Percentiles rank a stretch among this genome's conserved stretches.
Evolutionary conservation across 2,113 vertebrate genomes (phyloP).

Genomic region (Neolamprologus longior): DNA sequence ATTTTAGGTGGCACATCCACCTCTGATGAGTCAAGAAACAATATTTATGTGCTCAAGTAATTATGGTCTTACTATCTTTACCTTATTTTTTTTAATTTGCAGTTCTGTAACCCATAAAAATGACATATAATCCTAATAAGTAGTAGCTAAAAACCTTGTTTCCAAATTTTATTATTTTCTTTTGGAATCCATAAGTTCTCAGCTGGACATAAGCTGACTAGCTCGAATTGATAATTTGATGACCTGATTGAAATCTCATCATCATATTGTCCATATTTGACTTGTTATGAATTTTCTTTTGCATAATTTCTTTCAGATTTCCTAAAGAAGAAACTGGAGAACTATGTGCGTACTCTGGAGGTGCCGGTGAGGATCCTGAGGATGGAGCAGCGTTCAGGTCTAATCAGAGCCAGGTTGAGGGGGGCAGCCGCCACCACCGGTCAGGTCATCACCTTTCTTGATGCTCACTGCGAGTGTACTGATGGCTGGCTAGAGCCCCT

Average conservation of each 20-base stretch:
- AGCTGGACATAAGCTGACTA: background rate
- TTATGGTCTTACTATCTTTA: background rate
- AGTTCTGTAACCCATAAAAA: background rate
- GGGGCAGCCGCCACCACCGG: conserved; percentile 86
- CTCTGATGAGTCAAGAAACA: background rate
- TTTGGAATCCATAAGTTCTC: background rate
- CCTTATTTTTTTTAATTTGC: background rate
- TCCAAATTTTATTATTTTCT: background rate
- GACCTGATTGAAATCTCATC: background rate
- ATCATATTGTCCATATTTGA: background rate
- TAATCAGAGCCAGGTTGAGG: conserved; percentile 89
- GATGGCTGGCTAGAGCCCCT: conserved; percentile 92
- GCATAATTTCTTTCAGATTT: conserved; percentile 75
- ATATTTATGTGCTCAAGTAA: background rate
- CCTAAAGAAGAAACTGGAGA: conserved; percentile 83
- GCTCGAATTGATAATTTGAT: background rate
- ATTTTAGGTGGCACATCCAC: background rate
- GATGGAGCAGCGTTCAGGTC: conserved; percentile 92
- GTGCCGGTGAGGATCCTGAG: conserved; percentile 83
- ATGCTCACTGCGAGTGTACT: conserved; percentile 96
- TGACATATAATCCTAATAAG: background rate
- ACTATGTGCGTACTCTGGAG: conserved; percentile 78
- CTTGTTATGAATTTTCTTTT: background rate
- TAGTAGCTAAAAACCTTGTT: background rate
- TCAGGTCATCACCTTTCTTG: conserved; percentile 93